Evolutionary conservation across 2,113 vertebrate genomes (phyloP), one percentile per base, ranked within the genome.

Genomic region (Phyllopteryx taeniolatus): DNA sequence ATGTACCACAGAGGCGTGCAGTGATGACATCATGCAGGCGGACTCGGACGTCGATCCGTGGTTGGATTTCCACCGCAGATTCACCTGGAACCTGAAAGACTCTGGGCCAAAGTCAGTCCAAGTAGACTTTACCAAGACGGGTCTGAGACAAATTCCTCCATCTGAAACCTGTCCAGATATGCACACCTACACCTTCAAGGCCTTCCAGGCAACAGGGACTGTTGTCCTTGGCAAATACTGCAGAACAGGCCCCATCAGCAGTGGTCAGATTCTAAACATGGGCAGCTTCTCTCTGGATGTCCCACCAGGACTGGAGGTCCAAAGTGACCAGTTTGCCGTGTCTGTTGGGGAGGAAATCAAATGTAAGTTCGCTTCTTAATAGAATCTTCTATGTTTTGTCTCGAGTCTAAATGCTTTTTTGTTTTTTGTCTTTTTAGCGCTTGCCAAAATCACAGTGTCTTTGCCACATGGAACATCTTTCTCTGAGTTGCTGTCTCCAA

Each of bases 151-250:
- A 90, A 83, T 96, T 0, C 39, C 64, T 11, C 91, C 91, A 0
- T 88, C 86, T 0, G 85, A 87, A 33, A 79, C 0, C 0, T 98
- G 97, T 81, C 83, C 89, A 0, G 94, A 95, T 8, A 82, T 77
- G 0, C 75, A 94, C 46, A 87, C 87, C n/a, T 95, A 95, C 87
- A 86, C 63, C 12, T 87, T 98, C 71, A 81, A 69, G 11, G 93
- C 91, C 74, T 73, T 4, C 0, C 72, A 94, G 0, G 66, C 79
- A 0, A 56, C 35, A 0, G 79, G 91, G 0, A 53, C 0, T 0
- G 91, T 89, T 75, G 74, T 19, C 35, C 79, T 98, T 0, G 96
- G 94, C 51, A 93, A 83, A 61, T 99, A 94, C 91, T 99, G 97
- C 80, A 86, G 76, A 70, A 88, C 77, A 0, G 97, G 97, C 44